Base-by-base conservation (phyloP, 37 sponge, comb jelly and placozoan species). In the Halisarca cf. caerulea region DNA sequence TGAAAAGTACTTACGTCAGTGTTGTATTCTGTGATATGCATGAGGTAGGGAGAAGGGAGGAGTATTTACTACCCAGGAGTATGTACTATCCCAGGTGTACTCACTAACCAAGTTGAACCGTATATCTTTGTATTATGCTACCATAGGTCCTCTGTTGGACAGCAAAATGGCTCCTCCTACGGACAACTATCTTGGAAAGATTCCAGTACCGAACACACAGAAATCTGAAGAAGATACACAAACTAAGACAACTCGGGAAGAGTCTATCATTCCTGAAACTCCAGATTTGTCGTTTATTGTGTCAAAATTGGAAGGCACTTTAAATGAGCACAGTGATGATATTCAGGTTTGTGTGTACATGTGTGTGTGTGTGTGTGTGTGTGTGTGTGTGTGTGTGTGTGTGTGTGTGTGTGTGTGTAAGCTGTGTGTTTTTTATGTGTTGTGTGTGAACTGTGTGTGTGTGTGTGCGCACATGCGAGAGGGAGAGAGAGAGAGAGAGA, bases 361-460 rank as follows among this genome's bases (percentile, higher is more conserved):
- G 45, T 6, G 27, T 41, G 25, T n/a, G 45, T 25, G 25, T 20
- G 39, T 45, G 2, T 41, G 23, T 47, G 53, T 47, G 27, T 78
- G 51, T n/a, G 44, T 78, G 51, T 47, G 51, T 40, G 59, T 81
- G 61, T 34, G 15, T 24, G 61, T 60, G 79, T 21, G 20, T 78
- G 51, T 24, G 25, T 78, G 79, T 45, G 25, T 7, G 44, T 41
- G 21, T 1, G 1, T 32, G 17, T 61, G 64, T 60, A 81, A 61
- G 64, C 35, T n/a, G 55, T 34, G 2, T 58, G 4, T 6, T 2
- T 2, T 59, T 35, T 80, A 24, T 25, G 1, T 0, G 9, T 36
- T 75, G 40, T 23, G 39, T 75, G 39, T 75, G 43, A 40, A 41
- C 39, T 25, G 18, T n/a, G n/a, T n/a, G 18, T 18, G 18, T 21